Evolutionary conservation across 2,797 vertebrate genomes (phyloP).

Genomic region (Smutsia temminckii): DNA sequence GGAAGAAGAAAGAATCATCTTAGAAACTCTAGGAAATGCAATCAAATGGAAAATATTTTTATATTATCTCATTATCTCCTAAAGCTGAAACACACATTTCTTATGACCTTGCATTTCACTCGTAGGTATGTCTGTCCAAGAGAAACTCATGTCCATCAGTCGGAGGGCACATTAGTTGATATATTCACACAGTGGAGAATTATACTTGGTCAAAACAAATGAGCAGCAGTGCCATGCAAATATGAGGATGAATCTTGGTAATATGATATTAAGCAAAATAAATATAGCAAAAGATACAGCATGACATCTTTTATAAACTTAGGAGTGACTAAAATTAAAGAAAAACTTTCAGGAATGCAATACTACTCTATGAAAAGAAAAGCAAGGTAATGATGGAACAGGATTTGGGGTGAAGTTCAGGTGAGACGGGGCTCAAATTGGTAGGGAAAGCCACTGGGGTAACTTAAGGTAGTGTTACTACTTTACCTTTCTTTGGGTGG

Average conservation of each 20-base stretch:
- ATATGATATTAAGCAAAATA: slow-evolving; percentile 15
- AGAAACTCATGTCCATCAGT: background rate
- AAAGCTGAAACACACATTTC: background rate
- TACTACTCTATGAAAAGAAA: background rate
- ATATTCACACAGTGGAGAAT: background rate
- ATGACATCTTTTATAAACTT: background rate
- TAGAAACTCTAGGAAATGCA: background rate
- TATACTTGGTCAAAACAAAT: background rate
- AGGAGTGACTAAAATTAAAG: background rate
- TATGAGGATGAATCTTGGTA: background rate
- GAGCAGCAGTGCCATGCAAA: background rate
- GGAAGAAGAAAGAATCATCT: background rate
- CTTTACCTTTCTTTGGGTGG: background rate
- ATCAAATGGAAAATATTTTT: background rate
- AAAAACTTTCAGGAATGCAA: background rate
- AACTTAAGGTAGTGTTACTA: background rate
- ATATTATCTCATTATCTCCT: background rate
- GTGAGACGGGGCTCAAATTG: background rate
- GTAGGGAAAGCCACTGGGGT: background rate
- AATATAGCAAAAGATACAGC: background rate
- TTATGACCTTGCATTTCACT: background rate
- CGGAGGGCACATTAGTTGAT: background rate
- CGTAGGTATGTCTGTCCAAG: background rate
- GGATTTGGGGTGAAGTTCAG: background rate
- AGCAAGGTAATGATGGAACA: background rate